Evolutionary conservation across 2,888 invertebrate genomes (phyloP), one percentile per base, ranked within the genome.

Genomic region (Eupithecia vulgata): DNA sequence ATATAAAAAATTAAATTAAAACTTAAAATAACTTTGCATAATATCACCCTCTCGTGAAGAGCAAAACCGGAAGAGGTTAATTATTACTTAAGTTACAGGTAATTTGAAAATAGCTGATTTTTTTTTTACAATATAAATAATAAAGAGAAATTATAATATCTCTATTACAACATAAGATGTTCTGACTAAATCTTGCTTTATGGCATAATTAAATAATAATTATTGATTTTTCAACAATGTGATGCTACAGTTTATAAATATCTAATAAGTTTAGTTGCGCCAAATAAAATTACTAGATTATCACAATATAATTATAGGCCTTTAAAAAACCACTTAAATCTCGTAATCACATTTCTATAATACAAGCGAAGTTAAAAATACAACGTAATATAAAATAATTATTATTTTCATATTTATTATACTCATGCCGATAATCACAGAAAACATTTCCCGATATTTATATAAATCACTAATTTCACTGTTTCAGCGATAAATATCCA

Each of bases 1-100:
- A 83, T 86, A 86, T 81, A 86, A 87, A 87, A 83, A 84, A 83
- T 5, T 77, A 80, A 81, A 81, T 82, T 82, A 76, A 80, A 80
- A 81, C 81, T 82, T 82, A 83, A 78, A 85, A 83, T 78, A 79
- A 85, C 81, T 83, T 81, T 81, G 21, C 48, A 48, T 48, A 81
- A 48, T 48, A 81, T 35, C 37, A 40, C 79, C 80, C 79, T 78
- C 62, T 79, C 73, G 74, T 72, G 75, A 78, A 79, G 70, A 84
- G 68, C 79, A 80, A 78, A 76, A 79, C 80, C 77, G 75, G 73
- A 68, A 72, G 76, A 71, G 77, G 5, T 76, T 77, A 57, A 15
- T 15, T 15, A 15, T 42, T 42, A 15, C 5, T 8, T 66, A 17
- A 62, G 17, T 40, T 25, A 65, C 40, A 40, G 1, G 13, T 40